Base-by-base conservation (phyloP, 2,888 invertebrate species). In the Embidobia sp. region DNA sequence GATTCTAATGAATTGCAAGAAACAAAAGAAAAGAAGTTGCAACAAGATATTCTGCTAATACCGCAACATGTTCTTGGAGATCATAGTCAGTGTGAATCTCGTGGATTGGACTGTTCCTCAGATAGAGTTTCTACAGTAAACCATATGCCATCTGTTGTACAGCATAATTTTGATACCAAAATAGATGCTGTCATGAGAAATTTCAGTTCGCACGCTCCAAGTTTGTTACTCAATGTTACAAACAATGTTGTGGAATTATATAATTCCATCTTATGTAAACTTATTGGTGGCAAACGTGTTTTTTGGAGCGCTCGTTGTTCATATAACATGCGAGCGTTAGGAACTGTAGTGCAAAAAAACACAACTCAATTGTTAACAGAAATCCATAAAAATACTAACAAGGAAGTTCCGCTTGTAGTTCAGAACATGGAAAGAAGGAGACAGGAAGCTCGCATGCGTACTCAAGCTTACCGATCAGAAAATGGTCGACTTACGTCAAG, bases 251-350 rank as follows among this genome's bases (percentile, higher is more conserved):
- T 18, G 10, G 59, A 77, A 49, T 16, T 37, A 2, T 77, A 31
- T 22, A 77, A 66, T 48, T 40, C 66, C 3, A 42, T 77, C 2
- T 33, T 77, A 1, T 66, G 66, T 10, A 66, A 72, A 15, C 7
- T 19, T n/a, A n/a, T n/a, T n/a, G n/a, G n/a, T n/a, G n/a, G n/a
- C n/a, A n/a, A n/a, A n/a, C n/a, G n/a, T n/a, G n/a, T n/a, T n/a
- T n/a, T n/a, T n/a, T n/a, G n/a, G n/a, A n/a, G n/a, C n/a, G n/a
- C n/a, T n/a, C n/a, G n/a, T n/a, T n/a, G n/a, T n/a, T n/a, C n/a
- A n/a, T n/a, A n/a, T n/a, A n/a, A n/a, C n/a, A n/a, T n/a, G n/a
- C n/a, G n/a, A n/a, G n/a, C n/a, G n/a, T n/a, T n/a, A n/a, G n/a
- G n/a, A n/a, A n/a, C n/a, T n/a, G n/a, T n/a, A n/a, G n/a, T n/a